Percentiles rank a stretch among this genome's conserved stretches.
Conservation (phyloP, 1,140 invertebrate genomes). For the Pseudomyrmex concolor region DNA sequence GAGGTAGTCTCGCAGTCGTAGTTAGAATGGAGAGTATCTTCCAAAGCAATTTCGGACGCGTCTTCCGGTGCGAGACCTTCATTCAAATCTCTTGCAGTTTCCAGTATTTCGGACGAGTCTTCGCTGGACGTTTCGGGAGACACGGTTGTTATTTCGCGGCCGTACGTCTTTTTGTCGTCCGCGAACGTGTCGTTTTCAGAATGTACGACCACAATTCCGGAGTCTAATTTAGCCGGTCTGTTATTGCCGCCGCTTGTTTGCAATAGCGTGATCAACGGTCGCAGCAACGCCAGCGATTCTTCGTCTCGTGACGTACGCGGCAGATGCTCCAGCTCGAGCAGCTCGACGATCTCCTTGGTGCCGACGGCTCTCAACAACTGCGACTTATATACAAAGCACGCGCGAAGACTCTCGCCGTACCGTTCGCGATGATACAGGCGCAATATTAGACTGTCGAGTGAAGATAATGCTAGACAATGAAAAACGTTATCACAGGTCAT, state of each 20-base stretch:
- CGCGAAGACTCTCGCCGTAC: slow-evolving; percentile 77
- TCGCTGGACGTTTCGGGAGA: slow-evolving; percentile 29
- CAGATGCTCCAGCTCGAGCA: slow-evolving; percentile 53
- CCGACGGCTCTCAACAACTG: slow-evolving; percentile 68
- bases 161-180: background rate
- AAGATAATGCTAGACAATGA: slow-evolving; percentile 82
- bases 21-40: background rate
- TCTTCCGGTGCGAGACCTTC: slow-evolving; percentile 9
- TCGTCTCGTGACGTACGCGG: slow-evolving; percentile 29
- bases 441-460: slow-evolving; percentile 77
- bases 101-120: slow-evolving; percentile 31
- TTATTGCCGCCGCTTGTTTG: slow-evolving; percentile 67
- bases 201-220: slow-evolving; percentile 82
- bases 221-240: slow-evolving; percentile 73
- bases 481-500: slow-evolving; percentile 82
- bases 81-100: slow-evolving; percentile 9
- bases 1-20: background rate
- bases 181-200: slow-evolving; percentile 47
- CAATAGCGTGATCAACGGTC: slow-evolving; percentile 74
- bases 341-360: slow-evolving; percentile 36
- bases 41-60: background rate
- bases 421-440: slow-evolving; percentile 77
- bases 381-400: slow-evolving; percentile 70
- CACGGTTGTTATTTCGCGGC: background rate
- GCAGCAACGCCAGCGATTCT: slow-evolving; percentile 61